phyloP scores from a whole-genome alignment of 2,113 vertebrate genomes.

The Elaphurus davidianus region DNA sequence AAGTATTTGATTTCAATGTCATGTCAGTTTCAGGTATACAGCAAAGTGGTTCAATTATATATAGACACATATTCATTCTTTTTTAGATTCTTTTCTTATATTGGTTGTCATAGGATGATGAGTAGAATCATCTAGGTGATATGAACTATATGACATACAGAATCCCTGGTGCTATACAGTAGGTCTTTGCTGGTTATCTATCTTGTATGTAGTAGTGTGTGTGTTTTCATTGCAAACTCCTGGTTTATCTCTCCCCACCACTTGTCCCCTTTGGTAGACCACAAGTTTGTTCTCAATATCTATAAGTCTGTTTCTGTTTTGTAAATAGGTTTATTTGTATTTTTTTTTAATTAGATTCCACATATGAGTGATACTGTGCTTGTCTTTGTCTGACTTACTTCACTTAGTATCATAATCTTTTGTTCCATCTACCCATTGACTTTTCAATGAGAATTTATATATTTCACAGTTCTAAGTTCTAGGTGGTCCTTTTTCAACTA shows the following conservation, averaged over 20 bases:
- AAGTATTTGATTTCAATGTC: background rate
- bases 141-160: background rate
- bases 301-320: background rate
- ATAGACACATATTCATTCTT: background rate
- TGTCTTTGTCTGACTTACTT: background rate
- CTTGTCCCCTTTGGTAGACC: background rate
- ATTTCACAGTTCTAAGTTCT: constrained; percentile 15
- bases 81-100: background rate
- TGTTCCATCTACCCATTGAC: background rate
- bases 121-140: background rate
- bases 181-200: background rate
- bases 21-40: background rate
- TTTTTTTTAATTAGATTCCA: background rate
- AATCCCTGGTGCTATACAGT: background rate
- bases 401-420: background rate
- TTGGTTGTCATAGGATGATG: background rate
- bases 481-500: background rate
- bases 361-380: background rate
- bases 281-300: background rate
- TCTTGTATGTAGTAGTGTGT: background rate
- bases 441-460: background rate
- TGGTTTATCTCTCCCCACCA: background rate
- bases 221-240: background rate
- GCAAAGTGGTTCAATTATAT: background rate
- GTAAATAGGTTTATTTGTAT: background rate